Conservation (phyloP, 2,888 invertebrate species). For the Pseudococcus viburni region DNA sequence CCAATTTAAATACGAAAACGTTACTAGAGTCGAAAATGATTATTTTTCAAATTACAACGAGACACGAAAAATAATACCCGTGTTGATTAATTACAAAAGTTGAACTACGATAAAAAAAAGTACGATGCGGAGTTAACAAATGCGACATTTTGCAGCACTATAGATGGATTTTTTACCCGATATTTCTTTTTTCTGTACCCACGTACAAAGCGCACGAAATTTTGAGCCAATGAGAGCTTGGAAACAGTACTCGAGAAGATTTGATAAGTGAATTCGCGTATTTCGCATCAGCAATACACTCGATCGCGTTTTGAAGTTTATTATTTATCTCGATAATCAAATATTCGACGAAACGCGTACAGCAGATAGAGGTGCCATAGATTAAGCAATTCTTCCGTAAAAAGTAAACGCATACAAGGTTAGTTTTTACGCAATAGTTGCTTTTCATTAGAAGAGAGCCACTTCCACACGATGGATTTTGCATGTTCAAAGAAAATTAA, state of each 20-base stretch:
- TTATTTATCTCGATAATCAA: conserved; percentile 25
- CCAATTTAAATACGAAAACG: background rate
- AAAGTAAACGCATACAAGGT: background rate
- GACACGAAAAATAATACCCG: background rate
- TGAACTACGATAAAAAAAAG: background rate
- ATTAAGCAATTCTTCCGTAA: conserved; percentile 32
- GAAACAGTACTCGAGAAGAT: background rate
- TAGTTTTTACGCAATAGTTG: conserved; percentile 18
- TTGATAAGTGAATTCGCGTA: background rate
- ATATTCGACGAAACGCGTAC: background rate
- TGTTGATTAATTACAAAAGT: background rate
- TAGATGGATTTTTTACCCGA: background rate
- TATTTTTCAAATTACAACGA: background rate
- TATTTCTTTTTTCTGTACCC: background rate
- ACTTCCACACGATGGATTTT: background rate
- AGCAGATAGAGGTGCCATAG: background rate
- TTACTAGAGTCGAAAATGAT: background rate
- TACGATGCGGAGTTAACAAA: background rate
- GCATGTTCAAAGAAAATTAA: conserved; percentile 32
- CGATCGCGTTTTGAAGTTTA: conserved; percentile 8
- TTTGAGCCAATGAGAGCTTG: background rate
- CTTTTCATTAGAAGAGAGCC: conserved; percentile 23
- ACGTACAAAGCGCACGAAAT: background rate
- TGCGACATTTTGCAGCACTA: background rate
- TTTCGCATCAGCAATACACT: background rate